Evolutionary conservation across 2,888 invertebrate species (phyloP).

Genomic region (Nemoura dubitans): DNA sequence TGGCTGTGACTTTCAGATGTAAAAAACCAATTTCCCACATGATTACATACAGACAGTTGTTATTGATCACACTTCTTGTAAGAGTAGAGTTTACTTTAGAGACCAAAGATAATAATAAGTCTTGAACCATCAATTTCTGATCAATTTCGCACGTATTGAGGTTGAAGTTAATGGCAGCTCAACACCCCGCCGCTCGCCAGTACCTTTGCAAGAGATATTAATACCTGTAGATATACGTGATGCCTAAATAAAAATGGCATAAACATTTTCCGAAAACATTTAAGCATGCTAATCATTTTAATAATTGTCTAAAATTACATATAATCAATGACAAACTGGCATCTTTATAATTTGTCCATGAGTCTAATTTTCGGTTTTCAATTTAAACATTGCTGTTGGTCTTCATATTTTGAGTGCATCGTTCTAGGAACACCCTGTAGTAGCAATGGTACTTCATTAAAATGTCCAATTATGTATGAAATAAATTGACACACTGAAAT

Average conservation of each 20-base stretch:
- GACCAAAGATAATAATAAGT: not conserved
- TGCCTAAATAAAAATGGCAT: not conserved
- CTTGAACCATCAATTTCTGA: not conserved
- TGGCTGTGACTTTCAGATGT: not conserved
- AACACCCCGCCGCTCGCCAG: not conserved
- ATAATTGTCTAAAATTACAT: not conserved
- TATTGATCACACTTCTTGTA: not conserved
- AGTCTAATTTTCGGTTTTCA: not conserved
- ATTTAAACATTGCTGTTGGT: constrained; percentile 12
- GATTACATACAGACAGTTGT: not conserved
- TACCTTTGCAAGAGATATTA: not conserved
- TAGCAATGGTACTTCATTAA: not conserved
- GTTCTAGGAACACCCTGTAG: not conserved
- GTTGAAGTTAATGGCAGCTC: not conserved
- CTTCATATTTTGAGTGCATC: not conserved
- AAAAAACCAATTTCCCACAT: constrained; percentile 5
- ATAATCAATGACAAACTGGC: not conserved
- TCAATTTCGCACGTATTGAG: constrained; percentile 12
- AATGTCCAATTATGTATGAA: not conserved
- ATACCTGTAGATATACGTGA: not conserved
- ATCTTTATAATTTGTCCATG: not conserved
- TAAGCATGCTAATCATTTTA: not conserved
- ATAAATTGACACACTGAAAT: not conserved
- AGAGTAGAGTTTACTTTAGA: not conserved
- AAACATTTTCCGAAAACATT: not conserved